These are phyloP conservation scores for Hermetia illucens DNA, from an alignment of 1,140 invertebrate species.

Conservation along the genomic window DNA sequence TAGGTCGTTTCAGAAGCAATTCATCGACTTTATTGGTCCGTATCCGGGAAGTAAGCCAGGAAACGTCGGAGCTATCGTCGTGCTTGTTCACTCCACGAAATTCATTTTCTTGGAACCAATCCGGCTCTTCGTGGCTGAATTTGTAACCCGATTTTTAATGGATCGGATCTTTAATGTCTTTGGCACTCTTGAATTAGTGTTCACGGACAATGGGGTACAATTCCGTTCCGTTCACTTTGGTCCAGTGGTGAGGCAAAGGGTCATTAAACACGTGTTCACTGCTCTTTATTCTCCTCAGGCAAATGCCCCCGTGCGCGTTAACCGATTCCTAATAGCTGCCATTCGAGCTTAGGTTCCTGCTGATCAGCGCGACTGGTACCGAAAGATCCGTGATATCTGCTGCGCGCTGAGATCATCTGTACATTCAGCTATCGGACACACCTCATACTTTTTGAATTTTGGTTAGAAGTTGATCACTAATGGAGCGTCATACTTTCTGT, in stretches of 20 bases:
- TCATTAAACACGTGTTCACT: slow-evolving; percentile 2
- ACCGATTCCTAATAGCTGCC: slow-evolving; percentile 1
- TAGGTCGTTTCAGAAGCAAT: slow-evolving; percentile 1
- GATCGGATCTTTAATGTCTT: slow-evolving; percentile 1
- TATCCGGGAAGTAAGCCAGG: slow-evolving; percentile 2
- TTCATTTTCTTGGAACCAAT: slow-evolving; percentile 1
- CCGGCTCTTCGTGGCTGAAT: neutral
- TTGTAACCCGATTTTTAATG: slow-evolving; percentile 3
- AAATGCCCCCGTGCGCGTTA: slow-evolving; percentile 5
- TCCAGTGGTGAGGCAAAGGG: neutral
- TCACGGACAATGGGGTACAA: neutral
- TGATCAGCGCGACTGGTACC: slow-evolving; percentile 4
- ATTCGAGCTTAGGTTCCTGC: neutral
- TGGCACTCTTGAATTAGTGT: slow-evolving; percentile 2
- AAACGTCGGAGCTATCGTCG: slow-evolving; percentile 1
- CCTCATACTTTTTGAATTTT: slow-evolving; percentile 3
- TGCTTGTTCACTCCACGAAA: slow-evolving; percentile 5
- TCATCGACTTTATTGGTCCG: slow-evolving; percentile 4
- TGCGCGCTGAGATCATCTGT: neutral
- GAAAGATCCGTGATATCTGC: neutral
- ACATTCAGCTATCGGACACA: neutral
- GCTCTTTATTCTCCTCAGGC: slow-evolving; percentile 3
- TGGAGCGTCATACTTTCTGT: too few species aligned
- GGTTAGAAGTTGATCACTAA: slow-evolving; percentile 5
- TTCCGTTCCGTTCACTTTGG: too few species aligned